These are phyloP conservation scores for Idaea aversata DNA, from an alignment of 2,888 invertebrate genomes.

Conservation along the genomic window DNA sequence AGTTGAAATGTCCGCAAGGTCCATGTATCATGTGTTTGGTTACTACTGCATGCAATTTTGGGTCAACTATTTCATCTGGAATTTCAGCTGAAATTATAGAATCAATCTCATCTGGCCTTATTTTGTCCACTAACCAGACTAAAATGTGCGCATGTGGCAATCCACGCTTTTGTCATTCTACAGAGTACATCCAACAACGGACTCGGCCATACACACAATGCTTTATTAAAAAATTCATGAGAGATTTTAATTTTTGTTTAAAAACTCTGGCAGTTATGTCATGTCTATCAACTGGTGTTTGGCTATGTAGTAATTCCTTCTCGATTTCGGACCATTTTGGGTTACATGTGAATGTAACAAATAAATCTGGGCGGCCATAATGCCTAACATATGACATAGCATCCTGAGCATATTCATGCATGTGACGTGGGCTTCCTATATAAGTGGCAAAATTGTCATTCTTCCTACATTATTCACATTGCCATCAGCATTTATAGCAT, in stretches of 20 bases:
- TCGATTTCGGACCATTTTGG: conserved; percentile 9
- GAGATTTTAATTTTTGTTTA: conserved; percentile 24
- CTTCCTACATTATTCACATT: conserved; percentile 16
- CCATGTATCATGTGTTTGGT: no score
- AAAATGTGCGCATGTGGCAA: conserved; percentile 21
- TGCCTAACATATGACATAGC: conserved; percentile 40
- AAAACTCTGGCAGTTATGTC: conserved; percentile 27
- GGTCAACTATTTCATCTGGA: neutral
- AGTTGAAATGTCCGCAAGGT: conserved; percentile 17
- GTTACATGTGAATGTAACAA: conserved; percentile 23
- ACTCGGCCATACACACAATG: conserved; percentile 17
- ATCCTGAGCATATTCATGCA: conserved; percentile 35
- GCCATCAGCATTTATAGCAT: conserved; percentile 24
- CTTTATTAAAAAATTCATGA: conserved; percentile 26
- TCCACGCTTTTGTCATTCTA: conserved; percentile 21
- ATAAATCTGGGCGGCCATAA: conserved; percentile 36
- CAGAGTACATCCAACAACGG: conserved; percentile 16
- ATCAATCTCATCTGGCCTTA: conserved; percentile 30
- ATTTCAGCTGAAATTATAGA: conserved; percentile 29
- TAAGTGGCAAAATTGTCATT: conserved; percentile 22
- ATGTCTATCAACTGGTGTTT: conserved; percentile 19
- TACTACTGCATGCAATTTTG: no score
- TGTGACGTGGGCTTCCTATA: conserved; percentile 17
- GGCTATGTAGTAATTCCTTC: conserved; percentile 11
- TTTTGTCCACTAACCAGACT: conserved; percentile 26